Percentiles rank a stretch among this genome's conserved stretches.
phyloP scores from a whole-genome alignment of 2,113 vertebrate genomes.

The Reinhardtius hippoglossoides region DNA sequence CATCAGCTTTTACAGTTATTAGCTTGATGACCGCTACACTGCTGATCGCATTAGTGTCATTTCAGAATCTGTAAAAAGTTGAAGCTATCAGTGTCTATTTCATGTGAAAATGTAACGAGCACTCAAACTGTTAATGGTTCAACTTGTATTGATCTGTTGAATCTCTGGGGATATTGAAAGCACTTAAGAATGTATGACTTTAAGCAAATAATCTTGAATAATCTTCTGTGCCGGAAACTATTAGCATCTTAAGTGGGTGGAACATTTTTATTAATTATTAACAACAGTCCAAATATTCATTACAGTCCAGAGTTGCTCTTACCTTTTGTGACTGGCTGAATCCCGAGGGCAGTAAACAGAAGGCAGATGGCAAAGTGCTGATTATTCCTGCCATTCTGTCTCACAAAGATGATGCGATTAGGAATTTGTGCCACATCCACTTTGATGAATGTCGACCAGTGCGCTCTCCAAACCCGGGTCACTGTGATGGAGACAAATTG shows the following conservation, averaged over 20 bases:
- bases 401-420: constrained; percentile 47
- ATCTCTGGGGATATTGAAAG: constrained; percentile 18
- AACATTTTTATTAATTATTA: constrained; percentile 81
- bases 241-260: constrained; percentile 73
- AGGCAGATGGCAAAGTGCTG: constrained; percentile 63
- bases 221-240: constrained; percentile 65
- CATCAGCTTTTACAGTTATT: constrained; percentile 46
- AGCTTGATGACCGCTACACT: constrained; percentile 45
- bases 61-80: constrained; percentile 51
- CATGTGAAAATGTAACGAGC: constrained; percentile 63
- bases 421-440: constrained; percentile 59
- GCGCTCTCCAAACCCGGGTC: neutral
- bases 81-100: constrained; percentile 49
- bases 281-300: constrained; percentile 66
- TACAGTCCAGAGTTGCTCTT: constrained; percentile 62
- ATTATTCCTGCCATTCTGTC: constrained; percentile 59
- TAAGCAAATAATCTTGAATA: constrained; percentile 16
- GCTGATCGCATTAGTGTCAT: constrained; percentile 60
- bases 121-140: constrained; percentile 60
- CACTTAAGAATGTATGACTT: constrained; percentile 28
- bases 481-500: neutral
- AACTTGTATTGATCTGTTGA: constrained; percentile 38
- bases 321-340: constrained; percentile 56
- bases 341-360: constrained; percentile 48
- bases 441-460: neutral